Evolutionary conservation across 2,797 vertebrate species (phyloP), one percentile per base, ranked within the genome.

Genomic region (Anguilla obscura): DNA sequence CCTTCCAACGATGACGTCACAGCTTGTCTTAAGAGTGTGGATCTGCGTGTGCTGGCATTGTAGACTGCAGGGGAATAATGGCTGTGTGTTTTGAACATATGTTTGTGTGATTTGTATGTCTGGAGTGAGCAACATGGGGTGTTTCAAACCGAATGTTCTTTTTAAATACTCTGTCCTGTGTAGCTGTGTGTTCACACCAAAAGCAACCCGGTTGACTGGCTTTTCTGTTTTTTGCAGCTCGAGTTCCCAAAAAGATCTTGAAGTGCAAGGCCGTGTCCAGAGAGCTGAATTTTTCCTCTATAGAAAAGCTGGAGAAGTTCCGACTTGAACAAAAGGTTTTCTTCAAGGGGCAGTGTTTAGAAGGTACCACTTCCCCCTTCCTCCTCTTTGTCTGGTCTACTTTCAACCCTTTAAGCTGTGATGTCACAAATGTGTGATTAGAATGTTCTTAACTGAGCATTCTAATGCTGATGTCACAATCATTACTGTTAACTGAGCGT

Each of bases 271-370:
- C 99, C 0, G 98, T 99, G 82, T 99, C 99, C 92, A 96, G 99
- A 96, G 99, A 99, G 92, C 93, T 99, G 90, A 99, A 99, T 95
- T 99, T 99, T 91, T 99, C 98, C 86, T 99, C 99, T 21, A 95
- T 97, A 50, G 98, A 99, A 93, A 98, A 99, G 91, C 97, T 99
- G 97, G 98, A 99, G 94, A 99, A 99, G 95, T 99, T 99, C 94
- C 94, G 98, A 88, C 95, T 99, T 96, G 99, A 99, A 94, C 99
- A 99, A 94, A 99, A 99, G 94, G 98, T 99, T 93, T 99, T 98
- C 96, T 99, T 99, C 95, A 99, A 99, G 96, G 98, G 99, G 91
- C 99, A 99, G 91, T 99, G 99, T 96, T 94, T 99, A 96, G 99
- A 99, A 99, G 98, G 98, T 99, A 96, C n/a, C 33, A 58, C 10